phyloP scores from a whole-genome alignment of 2,888 invertebrate genomes.

The Platerodrilus igneus region DNA sequence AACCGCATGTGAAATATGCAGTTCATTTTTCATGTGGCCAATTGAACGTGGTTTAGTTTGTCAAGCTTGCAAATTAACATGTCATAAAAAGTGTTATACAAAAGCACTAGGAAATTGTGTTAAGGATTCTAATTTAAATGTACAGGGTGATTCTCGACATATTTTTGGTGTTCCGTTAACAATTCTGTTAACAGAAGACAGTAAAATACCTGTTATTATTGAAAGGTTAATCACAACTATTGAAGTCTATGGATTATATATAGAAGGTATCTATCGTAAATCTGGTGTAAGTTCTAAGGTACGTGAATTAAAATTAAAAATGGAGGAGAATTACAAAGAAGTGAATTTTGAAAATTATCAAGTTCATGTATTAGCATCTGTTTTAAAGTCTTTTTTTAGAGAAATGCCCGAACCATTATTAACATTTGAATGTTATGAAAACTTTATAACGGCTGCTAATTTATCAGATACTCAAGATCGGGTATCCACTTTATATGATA shows the following conservation, averaged over 20 bases:
- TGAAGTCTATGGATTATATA: constrained; percentile 87
- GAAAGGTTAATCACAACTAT: constrained; percentile 85
- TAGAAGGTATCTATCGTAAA: constrained; percentile 90
- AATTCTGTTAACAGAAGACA: constrained; percentile 67
- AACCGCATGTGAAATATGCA: constrained; percentile 93
- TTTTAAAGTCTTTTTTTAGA: constrained; percentile 82
- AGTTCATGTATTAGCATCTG: constrained; percentile 86
- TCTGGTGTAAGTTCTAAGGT: constrained; percentile 83
- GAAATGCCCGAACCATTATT: constrained; percentile 92
- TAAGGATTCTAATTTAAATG: constrained; percentile 46
- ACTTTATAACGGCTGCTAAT: constrained; percentile 85
- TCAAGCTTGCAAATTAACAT: constrained; percentile 80
- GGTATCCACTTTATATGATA: constrained; percentile 77
- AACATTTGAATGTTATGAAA: constrained; percentile 91
- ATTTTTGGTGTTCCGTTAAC: constrained; percentile 80
- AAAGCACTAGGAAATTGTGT: constrained; percentile 61
- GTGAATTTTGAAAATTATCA: constrained; percentile 74
- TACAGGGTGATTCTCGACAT: constrained; percentile 52
- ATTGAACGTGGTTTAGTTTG: constrained; percentile 82
- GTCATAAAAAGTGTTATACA: constrained; percentile 89
- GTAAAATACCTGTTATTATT: constrained; percentile 81
- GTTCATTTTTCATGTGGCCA: constrained; percentile 93
- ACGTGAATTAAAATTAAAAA: constrained; percentile 66
- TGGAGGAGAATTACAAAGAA: constrained; percentile 72
- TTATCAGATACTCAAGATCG: constrained; percentile 77